phyloP scores from a whole-genome alignment of 2,888 invertebrate genomes.

The Ochropleura plecta region DNA sequence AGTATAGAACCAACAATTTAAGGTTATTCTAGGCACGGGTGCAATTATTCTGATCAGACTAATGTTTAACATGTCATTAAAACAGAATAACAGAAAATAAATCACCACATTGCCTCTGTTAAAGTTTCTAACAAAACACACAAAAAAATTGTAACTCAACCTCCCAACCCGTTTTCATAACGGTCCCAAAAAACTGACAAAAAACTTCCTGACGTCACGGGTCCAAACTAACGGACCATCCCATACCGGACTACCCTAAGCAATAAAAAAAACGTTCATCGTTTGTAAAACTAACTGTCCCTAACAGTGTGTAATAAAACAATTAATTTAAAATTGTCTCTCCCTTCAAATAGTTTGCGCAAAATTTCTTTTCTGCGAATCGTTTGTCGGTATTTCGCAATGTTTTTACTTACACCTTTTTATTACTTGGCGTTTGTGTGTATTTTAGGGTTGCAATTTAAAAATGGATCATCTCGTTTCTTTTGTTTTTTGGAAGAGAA shows the following conservation, averaged over 20 bases:
- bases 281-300: slow-evolving; percentile 67
- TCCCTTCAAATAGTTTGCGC: slow-evolving; percentile 74
- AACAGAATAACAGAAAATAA: neutral
- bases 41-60: neutral
- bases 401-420: slow-evolving; percentile 51
- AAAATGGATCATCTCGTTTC: slow-evolving; percentile 56
- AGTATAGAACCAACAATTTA: neutral
- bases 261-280: slow-evolving; percentile 67
- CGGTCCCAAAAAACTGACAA: slow-evolving; percentile 60
- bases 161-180: slow-evolving; percentile 44
- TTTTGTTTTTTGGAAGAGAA: slow-evolving; percentile 34
- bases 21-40: neutral
- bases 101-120: slow-evolving; percentile 1
- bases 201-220: slow-evolving; percentile 75
- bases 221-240: slow-evolving; percentile 71
- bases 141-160: neutral
- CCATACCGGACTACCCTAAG: slow-evolving; percentile 64
- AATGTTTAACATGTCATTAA: neutral
- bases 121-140: neutral
- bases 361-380: slow-evolving; percentile 87
- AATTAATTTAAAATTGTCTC: slow-evolving; percentile 65
- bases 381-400: slow-evolving; percentile 60
- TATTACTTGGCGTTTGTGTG: slow-evolving; percentile 26
- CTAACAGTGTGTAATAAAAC: slow-evolving; percentile 71
- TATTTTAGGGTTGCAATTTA: slow-evolving; percentile 73